These are phyloP conservation scores for Megaceryle maxima DNA, from an alignment of 2,113 vertebrate species.

Conservation along the genomic window DNA sequence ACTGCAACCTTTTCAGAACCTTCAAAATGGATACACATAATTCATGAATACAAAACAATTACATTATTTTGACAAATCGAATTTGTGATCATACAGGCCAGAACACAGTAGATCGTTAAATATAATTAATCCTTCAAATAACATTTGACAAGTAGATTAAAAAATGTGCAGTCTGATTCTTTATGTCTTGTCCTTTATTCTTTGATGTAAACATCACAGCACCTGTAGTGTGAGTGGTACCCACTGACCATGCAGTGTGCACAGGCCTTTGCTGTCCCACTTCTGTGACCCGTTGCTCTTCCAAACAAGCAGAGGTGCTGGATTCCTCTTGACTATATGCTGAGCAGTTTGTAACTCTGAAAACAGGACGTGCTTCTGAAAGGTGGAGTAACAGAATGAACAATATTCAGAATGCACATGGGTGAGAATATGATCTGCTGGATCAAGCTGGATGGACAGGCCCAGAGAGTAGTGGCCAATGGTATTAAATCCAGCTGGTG, in stretches of 20 bases:
- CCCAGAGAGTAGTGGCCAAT: too few relatives aligned
- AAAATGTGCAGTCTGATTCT: not conserved
- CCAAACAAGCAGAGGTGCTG: not conserved
- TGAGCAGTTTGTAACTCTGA: not conserved
- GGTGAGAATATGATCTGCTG: too few relatives aligned
- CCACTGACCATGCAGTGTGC: not conserved
- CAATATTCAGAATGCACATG: not conserved
- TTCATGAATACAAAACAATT: fast-evolving
- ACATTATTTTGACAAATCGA: not conserved
- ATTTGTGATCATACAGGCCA: fast-evolving
- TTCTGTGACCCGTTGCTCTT: not conserved
- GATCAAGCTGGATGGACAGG: too few relatives aligned
- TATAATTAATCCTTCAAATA: not conserved
- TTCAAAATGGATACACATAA: fast-evolving
- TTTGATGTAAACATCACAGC: not conserved
- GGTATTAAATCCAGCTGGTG: too few relatives aligned
- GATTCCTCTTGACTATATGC: not conserved
- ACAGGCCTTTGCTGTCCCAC: fast-evolving
- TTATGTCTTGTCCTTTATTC: not conserved
- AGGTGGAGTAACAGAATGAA: not conserved
- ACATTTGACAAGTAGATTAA: not conserved
- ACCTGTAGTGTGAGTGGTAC: not conserved
- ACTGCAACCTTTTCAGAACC: not conserved
- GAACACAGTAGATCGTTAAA: fast-evolving
- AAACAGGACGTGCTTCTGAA: not conserved